These are phyloP conservation scores for Hymenopus coronatus DNA, from an alignment of 2,888 invertebrate genomes.

Conservation along the genomic window DNA sequence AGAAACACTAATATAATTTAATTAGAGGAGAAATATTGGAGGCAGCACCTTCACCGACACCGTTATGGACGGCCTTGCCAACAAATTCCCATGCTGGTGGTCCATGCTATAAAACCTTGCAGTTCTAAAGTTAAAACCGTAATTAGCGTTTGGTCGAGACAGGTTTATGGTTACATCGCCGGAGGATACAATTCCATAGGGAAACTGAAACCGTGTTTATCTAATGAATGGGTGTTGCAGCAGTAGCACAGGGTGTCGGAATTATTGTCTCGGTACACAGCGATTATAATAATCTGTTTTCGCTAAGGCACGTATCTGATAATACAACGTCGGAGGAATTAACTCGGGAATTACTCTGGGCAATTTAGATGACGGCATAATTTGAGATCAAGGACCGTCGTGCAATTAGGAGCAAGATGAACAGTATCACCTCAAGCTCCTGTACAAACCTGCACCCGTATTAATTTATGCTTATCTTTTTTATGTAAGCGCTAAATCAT, in stretches of 20 bases:
- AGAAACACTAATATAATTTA: no score
- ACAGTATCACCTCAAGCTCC: background rate
- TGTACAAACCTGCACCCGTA: background rate
- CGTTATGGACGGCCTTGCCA: background rate
- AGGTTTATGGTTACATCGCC: background rate
- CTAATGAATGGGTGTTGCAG: background rate
- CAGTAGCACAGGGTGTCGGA: background rate
- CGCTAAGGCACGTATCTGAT: background rate
- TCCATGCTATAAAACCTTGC: background rate
- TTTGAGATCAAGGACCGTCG: background rate
- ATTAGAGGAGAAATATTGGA: background rate
- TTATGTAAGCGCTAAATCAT: background rate
- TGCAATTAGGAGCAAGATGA: background rate
- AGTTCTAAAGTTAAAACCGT: background rate
- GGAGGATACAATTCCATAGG: background rate
- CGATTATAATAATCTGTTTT: background rate
- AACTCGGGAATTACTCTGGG: background rate
- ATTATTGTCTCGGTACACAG: background rate
- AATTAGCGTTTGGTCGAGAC: background rate
- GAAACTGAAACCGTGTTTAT: background rate
- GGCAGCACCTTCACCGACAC: background rate
- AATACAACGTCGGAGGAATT: background rate
- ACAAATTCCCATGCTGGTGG: background rate
- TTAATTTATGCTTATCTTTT: background rate
- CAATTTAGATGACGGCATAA: background rate